Conservation (phyloP, 2,888 invertebrate genomes). For the Erebia ligea region DNA sequence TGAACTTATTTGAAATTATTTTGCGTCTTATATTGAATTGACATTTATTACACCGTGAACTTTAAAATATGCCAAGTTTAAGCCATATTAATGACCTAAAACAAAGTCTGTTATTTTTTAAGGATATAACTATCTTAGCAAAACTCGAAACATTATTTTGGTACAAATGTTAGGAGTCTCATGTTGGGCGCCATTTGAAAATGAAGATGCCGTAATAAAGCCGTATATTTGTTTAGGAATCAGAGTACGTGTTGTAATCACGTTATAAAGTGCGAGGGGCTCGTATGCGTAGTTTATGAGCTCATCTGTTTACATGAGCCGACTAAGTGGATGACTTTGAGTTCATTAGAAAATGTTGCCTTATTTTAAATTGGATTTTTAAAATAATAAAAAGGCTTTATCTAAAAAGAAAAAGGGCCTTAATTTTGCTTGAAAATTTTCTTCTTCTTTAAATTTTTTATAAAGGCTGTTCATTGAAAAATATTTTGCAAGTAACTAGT, state of each 20-base stretch:
- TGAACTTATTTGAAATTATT: too few species aligned
- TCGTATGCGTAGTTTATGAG: slow-evolving; percentile 38
- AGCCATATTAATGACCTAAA: too few species aligned
- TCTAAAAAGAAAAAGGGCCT: too few species aligned
- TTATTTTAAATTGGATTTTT: slow-evolving; percentile 14
- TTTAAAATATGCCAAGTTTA: too few species aligned
- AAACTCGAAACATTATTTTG: not conserved
- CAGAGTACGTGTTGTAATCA: slow-evolving; percentile 44
- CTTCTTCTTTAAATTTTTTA: too few species aligned
- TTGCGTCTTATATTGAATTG: too few species aligned
- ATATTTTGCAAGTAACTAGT: too few species aligned
- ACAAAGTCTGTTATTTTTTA: too few species aligned
- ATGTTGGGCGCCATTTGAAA: slow-evolving; percentile 59
- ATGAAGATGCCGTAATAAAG: slow-evolving; percentile 61
- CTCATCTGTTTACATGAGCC: slow-evolving; percentile 38
- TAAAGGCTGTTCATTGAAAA: too few species aligned
- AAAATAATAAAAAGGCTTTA: not conserved
- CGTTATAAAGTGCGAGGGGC: slow-evolving; percentile 42
- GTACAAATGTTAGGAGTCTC: slow-evolving; percentile 21
- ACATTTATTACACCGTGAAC: too few species aligned
- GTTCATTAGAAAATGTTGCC: slow-evolving; percentile 28
- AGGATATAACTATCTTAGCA: too few species aligned
- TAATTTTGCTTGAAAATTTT: too few species aligned
- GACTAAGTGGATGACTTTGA: slow-evolving; percentile 37
- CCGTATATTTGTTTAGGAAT: slow-evolving; percentile 58